Base-by-base conservation (phyloP, 2,113 vertebrate species). In the Nycticorax nycticorax region DNA sequence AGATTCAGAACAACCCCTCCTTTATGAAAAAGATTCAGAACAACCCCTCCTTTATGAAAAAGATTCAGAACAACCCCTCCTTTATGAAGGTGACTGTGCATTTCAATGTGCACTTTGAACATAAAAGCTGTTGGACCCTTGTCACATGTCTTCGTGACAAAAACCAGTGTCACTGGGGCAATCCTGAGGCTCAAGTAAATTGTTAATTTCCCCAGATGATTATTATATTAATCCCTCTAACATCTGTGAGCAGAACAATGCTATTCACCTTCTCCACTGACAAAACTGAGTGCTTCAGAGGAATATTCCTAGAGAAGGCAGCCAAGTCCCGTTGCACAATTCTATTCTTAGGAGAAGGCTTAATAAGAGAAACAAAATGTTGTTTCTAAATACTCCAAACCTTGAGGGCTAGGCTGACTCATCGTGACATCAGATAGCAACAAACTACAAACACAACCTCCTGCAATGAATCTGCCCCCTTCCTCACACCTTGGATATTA, bases 321-420 rank as follows among this genome's bases (percentile, higher is more conserved):
- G 90, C 63, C 82, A 94, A 90, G 33, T 39, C n/a, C 23, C 14
- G 1, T 56, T 95, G 56, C 95, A 88, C 85, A 96, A 93, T 33
- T 72, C n/a, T 56, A 24, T 68, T 78, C 92, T 85, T 60, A 66
- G 62, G 92, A 95, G 92, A 88, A 77, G 35, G 27, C 6, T 52
- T 76, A 78, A 78, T 8, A 75, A 90, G 41, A 90, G 41, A 76
- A 85, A 56, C 77, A 35, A 76, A 85, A 66, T 4, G 3, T 22
- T 8, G 69, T 43, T 53, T 43, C 41, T 43, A 43, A 43, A 43
- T 56, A 43, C 10, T 47, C 47, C 59, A 88, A 47, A 79, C 28
- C 88, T 69, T 41, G 59, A 50, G 56, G 57, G 79, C 30, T 56
- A 27, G 56, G 52, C 14, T 96, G 92, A 96, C 35, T 93, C 88